Evolutionary conservation across 2,797 vertebrate genomes (phyloP), one percentile per base, ranked within the genome.

Genomic region (Microchirus variegatus): DNA sequence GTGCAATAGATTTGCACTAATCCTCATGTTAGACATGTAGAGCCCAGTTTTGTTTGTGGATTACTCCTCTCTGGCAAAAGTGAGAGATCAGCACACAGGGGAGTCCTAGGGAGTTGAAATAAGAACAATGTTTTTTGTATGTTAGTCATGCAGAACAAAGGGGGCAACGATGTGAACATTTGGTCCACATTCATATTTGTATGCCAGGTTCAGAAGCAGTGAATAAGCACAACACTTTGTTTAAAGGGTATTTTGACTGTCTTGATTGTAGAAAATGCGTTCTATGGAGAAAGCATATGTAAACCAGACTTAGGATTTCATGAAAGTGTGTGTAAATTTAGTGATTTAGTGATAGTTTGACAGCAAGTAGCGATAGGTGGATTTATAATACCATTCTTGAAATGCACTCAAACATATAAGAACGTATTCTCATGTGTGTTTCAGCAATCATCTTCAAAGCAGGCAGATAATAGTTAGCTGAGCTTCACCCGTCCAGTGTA

Each of bases 1-100:
- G 42, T 22, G 36, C 53, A 69, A 63, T 63, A 77, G 72, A 52
- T 64, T 61, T 56, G 59, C 55, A 67, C 80, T 87, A 85, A 85
- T 87, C 82, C 77, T 70, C 53, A 63, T 56, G 79, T 77, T 62
- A 67, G 61, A 81, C 70, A 55, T 67, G 64, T 57, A 67, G 37
- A 40, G 46, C 49, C 31, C 53, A 43, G 40, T 73, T 78, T 72
- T 76, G 62, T 80, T 80, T 74, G 76, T 84, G 54, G 71, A 86
- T 89, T 78, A 82, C 73, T 71, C 55, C 73, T 52, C 53, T 68
- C 66, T 68, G 74, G 57, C 66, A 63, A 78, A 77, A 76, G 57
- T 76, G 50, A 75, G 64, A 67, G 78, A 80, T 87, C 77, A 83
- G 66, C 68, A 68, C 68, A 79, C 71, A 53, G 10, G 13, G 69